Evolutionary conservation across 2,888 invertebrate species (phyloP), one percentile per base, ranked within the genome.

Genomic region (Sinodicranocentrus sp.): DNA sequence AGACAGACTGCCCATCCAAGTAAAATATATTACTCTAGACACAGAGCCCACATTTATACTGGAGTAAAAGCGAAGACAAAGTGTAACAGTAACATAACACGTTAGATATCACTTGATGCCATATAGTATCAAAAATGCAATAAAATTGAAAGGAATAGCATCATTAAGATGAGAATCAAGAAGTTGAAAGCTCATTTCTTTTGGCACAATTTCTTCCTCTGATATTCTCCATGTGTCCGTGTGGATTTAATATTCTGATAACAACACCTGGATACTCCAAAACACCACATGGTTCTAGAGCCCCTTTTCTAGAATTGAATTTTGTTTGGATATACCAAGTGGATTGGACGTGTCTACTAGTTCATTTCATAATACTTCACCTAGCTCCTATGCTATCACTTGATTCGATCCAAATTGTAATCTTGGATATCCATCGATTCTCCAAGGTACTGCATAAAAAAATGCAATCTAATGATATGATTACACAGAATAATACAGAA

Each of bases 181-280:
- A 72, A 79, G 79, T 63, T 79, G 79, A 79, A 79, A 79, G 71
- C 79, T 63, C 72, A 65, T 79, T 79, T 68, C 79, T 79, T 79
- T 79, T 79, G 79, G 79, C 79, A 79, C 71, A 79, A 63, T 79
- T 79, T 79, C 65, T 57, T 8, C 13, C 10, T 17, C 67, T 59
- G 67, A 67, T 77, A 77, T 67, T 67, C 67, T 70, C 70, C 52
- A 78, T 70, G 48, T 57, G 70, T 68, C 48, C 78, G 19, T 59
- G 52, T 70, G 78, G 78, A 78, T 78, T 70, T 78, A 78, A 70
- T 78, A 78, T 61, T 70, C 33, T 78, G 78, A 78, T 79, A 79
- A 52, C 59, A 48, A 79, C 79, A 72, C 79, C 79, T 72, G 79
- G 79, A 72, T 54, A 43, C 48, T n/a, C 21, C n/a, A 65, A 21